Base-by-base conservation (phyloP, 2,113 vertebrate genomes). In the Manacus vitellinus region DNA sequence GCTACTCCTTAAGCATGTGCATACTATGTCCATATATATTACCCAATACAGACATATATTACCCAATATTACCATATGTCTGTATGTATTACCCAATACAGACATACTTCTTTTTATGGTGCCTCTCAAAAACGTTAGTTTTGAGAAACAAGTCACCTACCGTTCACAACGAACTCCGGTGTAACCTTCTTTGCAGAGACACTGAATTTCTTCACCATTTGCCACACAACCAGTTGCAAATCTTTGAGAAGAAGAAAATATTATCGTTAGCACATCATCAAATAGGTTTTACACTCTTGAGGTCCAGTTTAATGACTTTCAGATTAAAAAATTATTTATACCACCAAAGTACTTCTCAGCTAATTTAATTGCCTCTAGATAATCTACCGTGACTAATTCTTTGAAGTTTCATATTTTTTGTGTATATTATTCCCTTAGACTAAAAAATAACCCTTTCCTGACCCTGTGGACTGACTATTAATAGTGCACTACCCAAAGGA, bases 151-250 rank as follows among this genome's bases (percentile, higher is more conserved):
- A 30, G 4, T 31, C 39, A 91, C 98, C 93, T 74, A 99, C 99
- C 97, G 99, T 95, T 99, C 98, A 89, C 99, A 99, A 21, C 89
- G 98, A 15, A 97, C 33, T 63, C 99, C 99, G 0, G 97, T 84
- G 94, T 99, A 99, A 41, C 99, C 99, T 14, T 97, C 94, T 97
- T 97, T 99, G 97, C 99, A 99, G 33, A 98, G 80, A 78, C 99
- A 99, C 89, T 97, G 96, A 61, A 99, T 81, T 33, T 96, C 94
- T 43, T 97, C 98, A 14, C 95, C 95, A 15, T 97, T 97, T 80
- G 98, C 98, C 55, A 95, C 97, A 94, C 99, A 99, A 88, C 98
- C 98, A 2, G 97, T 96, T 59, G 99, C 99, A 97, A 99, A 99
- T 80, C 99, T 99, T 95, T 27, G 80, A 78, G 82, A 72, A 92